These are phyloP conservation scores for Sylvilagus bachmani DNA, from an alignment of 2,113 vertebrate species.

Conservation along the genomic window DNA sequence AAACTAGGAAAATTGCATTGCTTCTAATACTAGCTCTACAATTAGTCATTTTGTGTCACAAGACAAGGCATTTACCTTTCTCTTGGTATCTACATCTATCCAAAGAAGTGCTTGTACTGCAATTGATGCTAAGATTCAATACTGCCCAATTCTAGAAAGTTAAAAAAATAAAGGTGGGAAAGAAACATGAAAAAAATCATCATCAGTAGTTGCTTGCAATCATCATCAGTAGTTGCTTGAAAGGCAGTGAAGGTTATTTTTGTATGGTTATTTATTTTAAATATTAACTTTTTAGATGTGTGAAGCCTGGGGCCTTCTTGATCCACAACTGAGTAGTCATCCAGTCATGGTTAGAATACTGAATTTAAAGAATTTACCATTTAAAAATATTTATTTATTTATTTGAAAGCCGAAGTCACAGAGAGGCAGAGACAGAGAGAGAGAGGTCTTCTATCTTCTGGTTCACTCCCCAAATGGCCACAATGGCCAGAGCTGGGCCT, in stretches of 20 bases:
- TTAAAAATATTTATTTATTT: too few relatives aligned
- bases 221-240: neutral
- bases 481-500: too few relatives aligned
- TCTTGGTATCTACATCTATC: neutral
- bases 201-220: neutral
- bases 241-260: neutral
- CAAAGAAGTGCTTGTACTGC: neutral
- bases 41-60: neutral
- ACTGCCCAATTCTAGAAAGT: neutral
- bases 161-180: neutral
- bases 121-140: neutral
- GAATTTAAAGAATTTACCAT: constrained; percentile 21
- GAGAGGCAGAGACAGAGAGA: too few relatives aligned
- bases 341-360: neutral
- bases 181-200: neutral
- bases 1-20: neutral
- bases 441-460: too few relatives aligned
- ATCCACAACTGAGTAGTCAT: constrained; percentile 1
- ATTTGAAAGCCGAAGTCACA: too few relatives aligned
- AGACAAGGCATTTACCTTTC: neutral
- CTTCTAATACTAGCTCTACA: neutral
- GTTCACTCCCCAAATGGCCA: too few relatives aligned
- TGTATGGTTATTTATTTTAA: constrained; percentile 38
- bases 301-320: neutral
- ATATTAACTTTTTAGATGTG: constrained; percentile 39